These are phyloP conservation scores for Folsomia candida DNA, from an alignment of 2,888 invertebrate genomes.

Conservation along the genomic window DNA sequence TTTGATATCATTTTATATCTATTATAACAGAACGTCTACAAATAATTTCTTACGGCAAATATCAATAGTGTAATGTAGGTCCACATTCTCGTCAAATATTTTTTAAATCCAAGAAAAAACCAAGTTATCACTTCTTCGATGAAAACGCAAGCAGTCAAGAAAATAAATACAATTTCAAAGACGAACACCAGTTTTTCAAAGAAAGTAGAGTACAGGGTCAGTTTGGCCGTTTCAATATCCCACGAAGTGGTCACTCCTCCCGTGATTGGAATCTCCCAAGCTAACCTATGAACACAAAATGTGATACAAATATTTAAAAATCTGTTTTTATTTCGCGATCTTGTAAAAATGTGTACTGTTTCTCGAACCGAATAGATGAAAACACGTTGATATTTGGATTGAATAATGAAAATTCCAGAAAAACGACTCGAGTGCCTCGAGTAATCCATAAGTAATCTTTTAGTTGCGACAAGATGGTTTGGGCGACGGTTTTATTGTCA, in stretches of 20 bases:
- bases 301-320: not conserved
- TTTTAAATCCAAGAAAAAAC: constrained; percentile 12
- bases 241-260: constrained; percentile 60
- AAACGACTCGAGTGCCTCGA: constrained; percentile 65
- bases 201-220: constrained; percentile 57
- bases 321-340: not conserved
- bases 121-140: constrained; percentile 57
- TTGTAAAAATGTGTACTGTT: too few species aligned
- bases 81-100: constrained; percentile 39
- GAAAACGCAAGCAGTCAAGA: constrained; percentile 59
- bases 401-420: constrained; percentile 71
- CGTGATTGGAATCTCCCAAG: constrained; percentile 60
- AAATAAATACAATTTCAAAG: constrained; percentile 57
- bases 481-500: constrained; percentile 55
- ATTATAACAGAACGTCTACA: too few species aligned
- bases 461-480: constrained; percentile 57
- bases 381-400: constrained; percentile 72
- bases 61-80: constrained; percentile 31
- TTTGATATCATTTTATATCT: too few species aligned
- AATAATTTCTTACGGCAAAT: constrained; percentile 24
- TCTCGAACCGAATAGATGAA: constrained; percentile 65
- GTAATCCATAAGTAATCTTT: constrained; percentile 65
- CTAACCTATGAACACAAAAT: constrained; percentile 53
- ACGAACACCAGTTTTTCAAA: constrained; percentile 58
- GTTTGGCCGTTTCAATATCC: constrained; percentile 57